Conservation (phyloP, 2,888 invertebrate species). For the Drepana falcataria region DNA sequence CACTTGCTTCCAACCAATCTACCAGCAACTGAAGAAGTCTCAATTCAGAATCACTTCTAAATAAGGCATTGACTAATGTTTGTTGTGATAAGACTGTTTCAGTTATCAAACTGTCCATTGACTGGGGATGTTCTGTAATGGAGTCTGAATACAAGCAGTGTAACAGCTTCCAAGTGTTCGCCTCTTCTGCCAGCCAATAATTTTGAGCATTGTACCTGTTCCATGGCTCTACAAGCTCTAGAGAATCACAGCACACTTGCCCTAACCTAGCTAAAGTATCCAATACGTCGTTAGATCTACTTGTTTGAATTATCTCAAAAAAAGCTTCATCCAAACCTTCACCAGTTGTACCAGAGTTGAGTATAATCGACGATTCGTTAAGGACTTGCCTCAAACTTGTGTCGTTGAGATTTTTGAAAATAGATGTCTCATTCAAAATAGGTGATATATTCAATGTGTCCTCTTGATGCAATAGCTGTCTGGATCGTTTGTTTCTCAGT, state of each 20-base stretch:
- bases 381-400: conserved; percentile 65
- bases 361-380: conserved; percentile 61
- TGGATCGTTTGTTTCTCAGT: conserved; percentile 48
- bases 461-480: conserved; percentile 54
- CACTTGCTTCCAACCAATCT: conserved; percentile 94
- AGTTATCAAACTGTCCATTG: conserved; percentile 63
- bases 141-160: conserved; percentile 91
- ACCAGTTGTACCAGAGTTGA: conserved; percentile 45
- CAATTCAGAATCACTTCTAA: conserved; percentile 74
- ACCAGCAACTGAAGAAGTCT: conserved; percentile 90
- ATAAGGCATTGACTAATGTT: conserved; percentile 55
- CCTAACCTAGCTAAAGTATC: conserved; percentile 81
- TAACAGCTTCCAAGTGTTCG: conserved; percentile 92
- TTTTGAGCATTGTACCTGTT: conserved; percentile 67
- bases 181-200: conserved; percentile 86
- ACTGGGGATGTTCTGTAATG: conserved; percentile 78
- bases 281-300: conserved; percentile 74
- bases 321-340: conserved; percentile 63
- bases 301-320: conserved; percentile 67
- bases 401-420: conserved; percentile 68
- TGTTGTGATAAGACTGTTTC: conserved; percentile 62
- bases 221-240: conserved; percentile 74
- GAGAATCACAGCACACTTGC: conserved; percentile 80
- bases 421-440: conserved; percentile 67
- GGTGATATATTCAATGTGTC: conserved; percentile 67